These are phyloP conservation scores for Cynopterus brachyotis DNA, from an alignment of 2,113 vertebrate species.

Conservation along the genomic window DNA sequence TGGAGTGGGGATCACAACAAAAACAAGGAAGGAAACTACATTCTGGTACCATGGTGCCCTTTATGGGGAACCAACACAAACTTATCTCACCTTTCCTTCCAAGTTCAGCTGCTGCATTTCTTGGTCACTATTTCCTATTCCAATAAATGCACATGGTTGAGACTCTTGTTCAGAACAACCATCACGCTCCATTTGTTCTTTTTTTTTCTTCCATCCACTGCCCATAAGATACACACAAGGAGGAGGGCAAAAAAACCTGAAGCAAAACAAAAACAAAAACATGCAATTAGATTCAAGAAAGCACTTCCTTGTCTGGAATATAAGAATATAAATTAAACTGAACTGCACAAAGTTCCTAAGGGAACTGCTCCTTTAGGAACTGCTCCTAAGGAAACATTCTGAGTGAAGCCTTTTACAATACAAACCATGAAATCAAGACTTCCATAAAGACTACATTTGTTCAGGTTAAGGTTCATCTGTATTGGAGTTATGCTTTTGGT, in stretches of 20 bases:
- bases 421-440: neutral
- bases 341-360: neutral
- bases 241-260: slow-evolving; percentile 98
- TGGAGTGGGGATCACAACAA: neutral
- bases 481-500: neutral
- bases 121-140: slow-evolving; percentile 99
- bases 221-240: slow-evolving; percentile 99
- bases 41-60: neutral
- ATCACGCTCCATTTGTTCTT: slow-evolving; percentile 99
- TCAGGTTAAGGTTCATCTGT: neutral
- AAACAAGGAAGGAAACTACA: neutral
- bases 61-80: neutral
- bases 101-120: slow-evolving; percentile 99
- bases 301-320: neutral
- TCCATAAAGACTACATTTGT: neutral
- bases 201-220: slow-evolving; percentile 99
- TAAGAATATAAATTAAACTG: neutral
- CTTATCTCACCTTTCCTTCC: slow-evolving; percentile 95
- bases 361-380: neutral
- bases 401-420: neutral
- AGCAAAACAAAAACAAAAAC: slow-evolving; percentile 34
- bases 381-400: neutral
- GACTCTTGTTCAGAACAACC: slow-evolving; percentile 98
- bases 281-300: slow-evolving; percentile 48
- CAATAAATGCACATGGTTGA: slow-evolving; percentile 98